phyloP scores from a whole-genome alignment of 64 coral and sea anemone genomes.

The Pachyseris speciosa region DNA sequence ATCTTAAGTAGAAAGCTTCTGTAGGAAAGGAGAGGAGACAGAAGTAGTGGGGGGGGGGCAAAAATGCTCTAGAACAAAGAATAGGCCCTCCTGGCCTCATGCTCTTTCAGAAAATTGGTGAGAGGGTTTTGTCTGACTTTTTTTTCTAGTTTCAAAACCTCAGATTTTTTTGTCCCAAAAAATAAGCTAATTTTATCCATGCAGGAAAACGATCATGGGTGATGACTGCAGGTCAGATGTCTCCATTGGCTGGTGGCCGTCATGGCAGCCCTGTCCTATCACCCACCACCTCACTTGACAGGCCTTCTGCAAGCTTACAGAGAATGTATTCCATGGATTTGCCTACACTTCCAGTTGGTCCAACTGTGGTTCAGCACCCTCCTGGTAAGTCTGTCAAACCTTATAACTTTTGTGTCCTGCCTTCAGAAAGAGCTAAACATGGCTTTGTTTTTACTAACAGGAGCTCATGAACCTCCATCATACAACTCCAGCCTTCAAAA shows the following conservation, averaged over 20 bases:
- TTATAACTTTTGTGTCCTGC: too few species aligned
- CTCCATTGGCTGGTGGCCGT: conserved; percentile 70
- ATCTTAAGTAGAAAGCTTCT: too few species aligned
- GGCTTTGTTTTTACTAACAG: background rate
- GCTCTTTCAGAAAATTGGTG: too few species aligned
- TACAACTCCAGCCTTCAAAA: conserved; percentile 70
- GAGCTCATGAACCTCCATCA: conserved; percentile 54
- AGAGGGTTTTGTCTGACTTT: too few species aligned
- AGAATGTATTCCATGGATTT: conserved; percentile 93
- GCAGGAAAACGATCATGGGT: conserved; percentile 90
- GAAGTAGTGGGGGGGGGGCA: too few species aligned
- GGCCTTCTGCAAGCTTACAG: conserved; percentile 66
- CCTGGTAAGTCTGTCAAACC: background rate
- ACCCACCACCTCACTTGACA: conserved; percentile 82
- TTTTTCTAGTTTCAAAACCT: too few species aligned
- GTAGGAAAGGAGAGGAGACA: too few species aligned
- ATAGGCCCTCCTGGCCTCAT: too few species aligned
- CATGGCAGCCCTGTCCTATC: conserved; percentile 86
- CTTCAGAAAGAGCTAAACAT: too few species aligned
- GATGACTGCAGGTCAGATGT: conserved; percentile 86
- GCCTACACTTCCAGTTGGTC: conserved; percentile 57
- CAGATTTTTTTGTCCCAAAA: too few species aligned
- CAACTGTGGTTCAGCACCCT: conserved; percentile 41
- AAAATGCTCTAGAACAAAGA: too few species aligned
- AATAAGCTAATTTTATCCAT: background rate